Percentiles rank a stretch among this genome's conserved stretches.
Conservation (phyloP, 2,113 vertebrate species). For the Cochlearius cochlearius region DNA sequence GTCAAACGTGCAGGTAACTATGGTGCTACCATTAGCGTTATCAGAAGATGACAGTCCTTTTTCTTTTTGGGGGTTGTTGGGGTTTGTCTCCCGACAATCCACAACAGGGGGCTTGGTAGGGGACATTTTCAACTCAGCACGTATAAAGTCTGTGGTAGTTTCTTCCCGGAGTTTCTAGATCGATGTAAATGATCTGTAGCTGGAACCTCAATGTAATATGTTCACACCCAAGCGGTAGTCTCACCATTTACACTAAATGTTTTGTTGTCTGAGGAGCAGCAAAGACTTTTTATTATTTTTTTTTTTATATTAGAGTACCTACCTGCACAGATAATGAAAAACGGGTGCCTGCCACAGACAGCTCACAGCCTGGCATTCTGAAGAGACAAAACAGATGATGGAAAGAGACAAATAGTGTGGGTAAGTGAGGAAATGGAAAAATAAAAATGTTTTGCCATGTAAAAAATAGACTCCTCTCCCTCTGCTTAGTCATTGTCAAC, state of each 20-base stretch:
- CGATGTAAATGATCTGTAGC: not conserved
- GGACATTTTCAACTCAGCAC: not conserved
- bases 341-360: not conserved
- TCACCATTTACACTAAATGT: not conserved
- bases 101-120: not conserved
- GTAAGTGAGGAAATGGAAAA: not conserved
- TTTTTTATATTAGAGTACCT: not conserved
- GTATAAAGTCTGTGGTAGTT: not conserved
- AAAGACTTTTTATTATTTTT: not conserved
- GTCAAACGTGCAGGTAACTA: not conserved
- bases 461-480: not conserved
- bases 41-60: not conserved
- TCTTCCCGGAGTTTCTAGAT: not conserved
- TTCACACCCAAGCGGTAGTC: not conserved
- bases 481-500: slow-evolving; percentile 4
- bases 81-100: not conserved
- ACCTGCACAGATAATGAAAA: not conserved
- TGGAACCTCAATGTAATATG: not conserved
- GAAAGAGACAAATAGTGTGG: slow-evolving; percentile 1
- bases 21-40: not conserved
- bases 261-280: not conserved
- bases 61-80: not conserved
- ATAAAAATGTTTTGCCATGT: not conserved
- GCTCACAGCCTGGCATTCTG: not conserved
- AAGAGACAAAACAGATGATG: not conserved